These are phyloP conservation scores for Aleadryas rufinucha DNA, from an alignment of 2,113 vertebrate genomes.

Conservation along the genomic window DNA sequence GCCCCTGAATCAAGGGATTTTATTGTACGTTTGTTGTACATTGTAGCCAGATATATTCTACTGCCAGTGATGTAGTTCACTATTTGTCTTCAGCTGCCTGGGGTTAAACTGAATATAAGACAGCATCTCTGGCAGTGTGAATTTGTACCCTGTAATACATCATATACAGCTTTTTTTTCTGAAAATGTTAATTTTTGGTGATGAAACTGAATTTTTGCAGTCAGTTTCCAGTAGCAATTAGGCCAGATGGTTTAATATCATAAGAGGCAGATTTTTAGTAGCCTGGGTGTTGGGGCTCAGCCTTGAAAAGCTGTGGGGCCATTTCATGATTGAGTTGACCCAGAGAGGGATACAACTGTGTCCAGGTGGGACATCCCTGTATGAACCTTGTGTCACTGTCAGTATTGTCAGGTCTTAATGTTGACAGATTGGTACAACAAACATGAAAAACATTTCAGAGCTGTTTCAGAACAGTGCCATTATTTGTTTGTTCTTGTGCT, in stretches of 20 bases:
- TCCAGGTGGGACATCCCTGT: background rate
- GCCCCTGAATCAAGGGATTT: background rate
- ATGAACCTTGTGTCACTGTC: background rate
- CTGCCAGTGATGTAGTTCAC: background rate
- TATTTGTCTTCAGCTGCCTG: background rate
- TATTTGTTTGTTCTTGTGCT: background rate
- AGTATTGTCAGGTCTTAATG: background rate
- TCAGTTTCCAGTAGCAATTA: background rate
- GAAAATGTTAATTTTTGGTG: background rate
- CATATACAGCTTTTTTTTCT: background rate
- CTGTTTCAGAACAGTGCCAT: background rate
- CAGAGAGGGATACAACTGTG: background rate
- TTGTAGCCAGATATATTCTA: background rate
- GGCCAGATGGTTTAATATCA: background rate
- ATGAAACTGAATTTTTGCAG: background rate
- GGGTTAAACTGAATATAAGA: background rate
- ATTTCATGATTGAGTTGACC: background rate
- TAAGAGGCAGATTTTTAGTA: background rate
- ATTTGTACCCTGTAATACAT: background rate
- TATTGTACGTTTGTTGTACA: background rate
- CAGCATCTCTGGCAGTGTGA: background rate
- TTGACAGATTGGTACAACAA: background rate
- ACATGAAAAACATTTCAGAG: background rate
- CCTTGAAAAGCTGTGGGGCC: background rate
- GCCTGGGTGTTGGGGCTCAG: background rate